phyloP scores from a whole-genome alignment of 53 echinoderm and acorn worm genomes.

The Astropecten irregularis region DNA sequence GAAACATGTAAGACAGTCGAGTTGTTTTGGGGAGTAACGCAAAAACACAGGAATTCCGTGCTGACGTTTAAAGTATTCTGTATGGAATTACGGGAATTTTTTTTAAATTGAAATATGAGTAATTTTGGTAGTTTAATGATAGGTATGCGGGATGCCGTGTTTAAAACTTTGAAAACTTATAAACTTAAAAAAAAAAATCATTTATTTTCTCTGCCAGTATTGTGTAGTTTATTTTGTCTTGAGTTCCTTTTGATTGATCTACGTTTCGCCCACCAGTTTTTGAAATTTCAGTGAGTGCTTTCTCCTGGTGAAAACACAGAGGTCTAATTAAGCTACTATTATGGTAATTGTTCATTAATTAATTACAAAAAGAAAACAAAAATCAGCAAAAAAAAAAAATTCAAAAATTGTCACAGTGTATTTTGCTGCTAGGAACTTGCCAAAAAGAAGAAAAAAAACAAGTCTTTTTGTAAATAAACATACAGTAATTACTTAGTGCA shows the following conservation, averaged over 20 bases:
- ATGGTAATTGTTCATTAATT: neutral
- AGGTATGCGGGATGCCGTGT: slow-evolving; percentile 39
- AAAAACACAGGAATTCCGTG: too few species aligned
- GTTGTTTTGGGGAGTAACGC: too few species aligned
- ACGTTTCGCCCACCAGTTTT: slow-evolving; percentile 49
- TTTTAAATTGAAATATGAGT: too few species aligned
- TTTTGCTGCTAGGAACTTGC: slow-evolving; percentile 44
- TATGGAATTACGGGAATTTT: neutral
- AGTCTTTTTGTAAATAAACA: slow-evolving; percentile 13
- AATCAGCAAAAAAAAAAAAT: neutral
- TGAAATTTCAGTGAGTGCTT: slow-evolving; percentile 48
- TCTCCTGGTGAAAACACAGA: slow-evolving; percentile 18
- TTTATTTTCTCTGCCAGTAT: slow-evolving; percentile 49
- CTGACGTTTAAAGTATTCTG: slow-evolving; percentile 19
- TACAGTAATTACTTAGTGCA: slow-evolving; percentile 38
- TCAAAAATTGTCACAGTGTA: slow-evolving; percentile 41
- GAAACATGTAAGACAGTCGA: too few species aligned
- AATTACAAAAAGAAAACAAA: neutral
- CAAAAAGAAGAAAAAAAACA: slow-evolving; percentile 28
- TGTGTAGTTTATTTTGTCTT: slow-evolving; percentile 10
- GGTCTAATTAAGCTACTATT: neutral
- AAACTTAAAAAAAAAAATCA: neutral
- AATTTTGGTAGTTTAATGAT: too few species aligned
- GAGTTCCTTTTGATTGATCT: neutral
- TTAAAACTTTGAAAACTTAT: neutral